Evolutionary conservation across 2,888 invertebrate genomes (phyloP).

Genomic region (Onchidella celtica): DNA sequence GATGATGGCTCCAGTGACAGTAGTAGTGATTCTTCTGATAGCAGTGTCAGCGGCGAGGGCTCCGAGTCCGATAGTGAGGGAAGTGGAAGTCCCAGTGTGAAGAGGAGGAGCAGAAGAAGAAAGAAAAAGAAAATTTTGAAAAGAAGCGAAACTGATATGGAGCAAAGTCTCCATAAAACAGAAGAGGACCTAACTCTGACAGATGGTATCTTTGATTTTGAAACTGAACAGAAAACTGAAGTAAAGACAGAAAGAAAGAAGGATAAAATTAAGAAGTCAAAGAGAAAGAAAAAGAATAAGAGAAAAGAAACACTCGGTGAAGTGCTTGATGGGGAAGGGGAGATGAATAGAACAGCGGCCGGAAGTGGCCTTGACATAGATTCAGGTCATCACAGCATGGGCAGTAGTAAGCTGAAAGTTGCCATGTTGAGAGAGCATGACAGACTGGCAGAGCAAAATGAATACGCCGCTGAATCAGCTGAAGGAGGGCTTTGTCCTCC

Average conservation of each 20-base stretch:
- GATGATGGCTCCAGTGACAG: background rate
- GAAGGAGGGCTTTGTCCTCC: background rate
- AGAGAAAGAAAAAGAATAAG: constrained; percentile 37
- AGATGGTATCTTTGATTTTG: background rate
- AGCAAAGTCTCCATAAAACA: too few species aligned
- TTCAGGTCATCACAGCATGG: constrained; percentile 48
- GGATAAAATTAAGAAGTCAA: background rate
- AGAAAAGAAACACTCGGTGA: background rate
- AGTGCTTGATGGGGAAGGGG: constrained; percentile 33
- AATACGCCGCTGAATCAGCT: background rate
- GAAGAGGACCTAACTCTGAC: background rate
- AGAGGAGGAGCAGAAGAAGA: background rate
- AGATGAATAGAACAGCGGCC: constrained; percentile 27
- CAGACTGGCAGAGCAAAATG: constrained; percentile 7
- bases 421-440: background rate
- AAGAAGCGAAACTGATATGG: background rate
- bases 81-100: background rate
- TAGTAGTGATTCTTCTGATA: constrained; percentile 11
- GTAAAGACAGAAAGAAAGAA: background rate
- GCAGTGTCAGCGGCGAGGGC: background rate
- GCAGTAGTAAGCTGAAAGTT: background rate
- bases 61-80: background rate
- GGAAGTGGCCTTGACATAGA: constrained; percentile 35
- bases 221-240: background rate
- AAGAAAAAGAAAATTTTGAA: background rate